Base-by-base conservation (phyloP, 2,797 vertebrate species). In the Salmo trutta region DNA sequence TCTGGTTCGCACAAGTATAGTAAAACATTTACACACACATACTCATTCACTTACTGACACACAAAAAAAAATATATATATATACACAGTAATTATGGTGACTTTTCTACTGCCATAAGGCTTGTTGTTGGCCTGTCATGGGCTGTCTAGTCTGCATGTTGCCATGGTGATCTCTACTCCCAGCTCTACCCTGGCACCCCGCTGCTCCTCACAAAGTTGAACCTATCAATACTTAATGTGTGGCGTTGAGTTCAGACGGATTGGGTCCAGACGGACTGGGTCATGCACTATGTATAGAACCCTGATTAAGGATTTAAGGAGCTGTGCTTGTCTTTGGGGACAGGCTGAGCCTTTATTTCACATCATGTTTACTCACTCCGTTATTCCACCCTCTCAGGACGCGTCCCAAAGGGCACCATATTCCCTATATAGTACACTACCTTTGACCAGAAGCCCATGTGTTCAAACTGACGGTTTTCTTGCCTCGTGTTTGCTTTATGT, bases 181-280 rank as follows among this genome's bases (percentile, higher is more conserved):
- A 12, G 79, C 56, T 51, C 78, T 73, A 47, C 73, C 68, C 68
- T 59, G 81, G 66, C 72, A 5, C 21, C 27, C 52, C 27, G 1
- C 47, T 36, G 33, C 54, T 4, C 2, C 64, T 81, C 65, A 16
- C 15, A 84, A 84, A 82, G 79, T 86, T 89, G n/a, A 21, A 10
- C 74, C 33, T 77, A 84, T 86, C 81, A 76, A 79, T 85, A 74
- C 47, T 79, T 84, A 75, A 85, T 79, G 69, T 74, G 62, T 73
- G 65, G 19, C 4, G 64, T 65, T 24, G 79, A 79, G 69, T 80
- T 75, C 27, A 87, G 79, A 81, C 62, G n/a, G 71, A 75, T 6
- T 14, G 66, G 29, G 24, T 24, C 24, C 27, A 87, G 79, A 81
- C 62, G n/a, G 71, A 75, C 5, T 14, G 66, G 29, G 47, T 82